Evolutionary conservation across 2,113 vertebrate genomes (phyloP).

Genomic region (Bothrops jararaca): DNA sequence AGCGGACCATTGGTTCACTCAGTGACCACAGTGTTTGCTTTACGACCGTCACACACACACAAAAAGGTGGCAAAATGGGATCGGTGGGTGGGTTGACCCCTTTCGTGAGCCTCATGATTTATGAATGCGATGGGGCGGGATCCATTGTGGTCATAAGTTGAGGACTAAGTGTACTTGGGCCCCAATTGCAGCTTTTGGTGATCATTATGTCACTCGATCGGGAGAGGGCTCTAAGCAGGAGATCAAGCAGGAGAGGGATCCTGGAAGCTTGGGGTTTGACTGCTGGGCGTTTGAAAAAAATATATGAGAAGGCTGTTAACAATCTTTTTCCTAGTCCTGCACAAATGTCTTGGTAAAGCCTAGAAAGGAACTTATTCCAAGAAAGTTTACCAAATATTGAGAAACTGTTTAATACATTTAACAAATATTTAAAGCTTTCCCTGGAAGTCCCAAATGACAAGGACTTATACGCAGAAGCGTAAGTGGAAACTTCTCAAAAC

Average conservation of each 20-base stretch:
- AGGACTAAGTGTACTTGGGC: background rate
- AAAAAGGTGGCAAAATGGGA: background rate
- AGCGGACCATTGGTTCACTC: accelerated
- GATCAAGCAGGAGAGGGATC: background rate
- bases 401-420: background rate
- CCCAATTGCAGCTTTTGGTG: background rate
- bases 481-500: background rate
- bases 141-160: background rate
- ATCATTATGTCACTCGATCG: background rate
- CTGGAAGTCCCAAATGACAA: background rate
- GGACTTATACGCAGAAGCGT: background rate
- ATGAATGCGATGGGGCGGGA: background rate
- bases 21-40: background rate
- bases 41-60: background rate
- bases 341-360: background rate
- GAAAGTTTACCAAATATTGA: background rate
- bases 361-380: background rate
- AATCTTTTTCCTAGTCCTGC: background rate
- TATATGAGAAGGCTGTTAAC: background rate
- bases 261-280: background rate
- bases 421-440: background rate
- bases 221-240: background rate
- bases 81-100: background rate
- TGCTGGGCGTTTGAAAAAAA: background rate
- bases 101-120: background rate